A percentile compares a stretch with the other conserved stretches of the same genome.
Evolutionary conservation across 2,113 vertebrate species (phyloP).

Genomic region (Ophiodon elongatus): DNA sequence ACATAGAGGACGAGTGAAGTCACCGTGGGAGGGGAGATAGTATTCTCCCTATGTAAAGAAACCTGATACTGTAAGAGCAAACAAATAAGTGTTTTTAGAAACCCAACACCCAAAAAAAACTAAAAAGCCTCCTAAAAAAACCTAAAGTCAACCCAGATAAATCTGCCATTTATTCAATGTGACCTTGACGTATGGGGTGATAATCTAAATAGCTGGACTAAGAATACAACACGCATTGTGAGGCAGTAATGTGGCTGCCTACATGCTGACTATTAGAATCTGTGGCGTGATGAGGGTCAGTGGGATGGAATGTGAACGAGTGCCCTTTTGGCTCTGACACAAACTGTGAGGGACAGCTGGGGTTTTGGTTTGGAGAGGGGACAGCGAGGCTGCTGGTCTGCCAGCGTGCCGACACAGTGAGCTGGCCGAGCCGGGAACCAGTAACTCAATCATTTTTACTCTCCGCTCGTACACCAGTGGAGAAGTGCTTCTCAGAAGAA

Average conservation of each 20-base stretch:
- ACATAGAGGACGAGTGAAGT: not conserved
- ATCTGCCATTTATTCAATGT: not conserved
- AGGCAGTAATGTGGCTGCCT: slow-evolving; percentile 18
- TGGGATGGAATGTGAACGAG: slow-evolving; percentile 74
- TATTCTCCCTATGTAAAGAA: not conserved
- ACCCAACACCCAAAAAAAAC: not conserved
- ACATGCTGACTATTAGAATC: slow-evolving; percentile 50
- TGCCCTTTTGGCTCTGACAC: slow-evolving; percentile 68
- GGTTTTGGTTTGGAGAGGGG: slow-evolving; percentile 23
- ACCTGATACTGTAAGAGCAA: not conserved
- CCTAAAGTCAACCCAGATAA: not conserved
- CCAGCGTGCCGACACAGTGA: slow-evolving; percentile 36
- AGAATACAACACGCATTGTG: slow-evolving; percentile 64
- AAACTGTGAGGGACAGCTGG: slow-evolving; percentile 75
- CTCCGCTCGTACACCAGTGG: not conserved
- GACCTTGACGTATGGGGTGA: slow-evolving; percentile 36
- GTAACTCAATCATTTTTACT: not conserved
- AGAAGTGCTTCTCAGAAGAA: not conserved
- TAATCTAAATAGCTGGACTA: slow-evolving; percentile 57
- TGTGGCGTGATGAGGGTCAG: slow-evolving; percentile 64
- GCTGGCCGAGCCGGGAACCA: slow-evolving; percentile 33
- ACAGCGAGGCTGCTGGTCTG: slow-evolving; percentile 27
- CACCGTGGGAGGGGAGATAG: not conserved
- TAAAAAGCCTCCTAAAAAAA: not conserved
- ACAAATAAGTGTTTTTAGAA: not conserved